phyloP scores from a whole-genome alignment of 2,113 vertebrate species.

The Dromaius novaehollandiae region DNA sequence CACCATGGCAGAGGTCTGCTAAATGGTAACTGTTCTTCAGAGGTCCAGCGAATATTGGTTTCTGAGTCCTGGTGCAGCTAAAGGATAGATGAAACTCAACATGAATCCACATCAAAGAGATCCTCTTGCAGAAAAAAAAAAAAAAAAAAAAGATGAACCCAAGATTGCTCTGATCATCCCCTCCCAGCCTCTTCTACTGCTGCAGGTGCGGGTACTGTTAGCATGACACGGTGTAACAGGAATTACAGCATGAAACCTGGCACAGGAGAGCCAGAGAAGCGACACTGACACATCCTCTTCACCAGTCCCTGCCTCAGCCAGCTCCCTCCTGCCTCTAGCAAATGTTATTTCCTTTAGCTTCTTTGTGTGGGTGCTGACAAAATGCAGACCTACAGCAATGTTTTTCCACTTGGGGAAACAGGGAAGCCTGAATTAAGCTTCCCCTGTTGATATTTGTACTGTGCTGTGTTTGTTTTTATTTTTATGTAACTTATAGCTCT shows the following conservation, averaged over 20 bases:
- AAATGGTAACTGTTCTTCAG: not conserved
- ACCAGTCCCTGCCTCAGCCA: not conserved
- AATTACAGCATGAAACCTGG: not conserved
- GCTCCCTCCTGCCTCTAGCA: not conserved
- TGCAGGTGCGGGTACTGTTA: fast-evolving
- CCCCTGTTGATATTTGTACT: not conserved
- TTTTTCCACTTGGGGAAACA: not conserved
- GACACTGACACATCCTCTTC: not conserved
- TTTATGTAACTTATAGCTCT: not conserved
- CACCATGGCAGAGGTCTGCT: not conserved
- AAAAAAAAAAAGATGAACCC: not conserved
- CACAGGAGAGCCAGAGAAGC: not conserved
- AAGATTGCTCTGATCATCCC: not conserved
- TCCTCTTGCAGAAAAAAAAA: not conserved
- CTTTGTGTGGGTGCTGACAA: not conserved
- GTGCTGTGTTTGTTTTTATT: not conserved
- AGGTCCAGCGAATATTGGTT: not conserved
- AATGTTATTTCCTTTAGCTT: not conserved
- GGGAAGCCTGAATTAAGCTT: not conserved
- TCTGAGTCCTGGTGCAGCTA: not conserved
- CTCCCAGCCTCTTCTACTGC: not conserved
- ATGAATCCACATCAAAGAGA: not conserved
- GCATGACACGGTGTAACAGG: fast-evolving
- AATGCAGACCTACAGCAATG: not conserved
- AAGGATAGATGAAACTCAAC: not conserved